Evolutionary conservation across 2,888 invertebrate genomes (phyloP).

Genomic region (Dasypolia templi): DNA sequence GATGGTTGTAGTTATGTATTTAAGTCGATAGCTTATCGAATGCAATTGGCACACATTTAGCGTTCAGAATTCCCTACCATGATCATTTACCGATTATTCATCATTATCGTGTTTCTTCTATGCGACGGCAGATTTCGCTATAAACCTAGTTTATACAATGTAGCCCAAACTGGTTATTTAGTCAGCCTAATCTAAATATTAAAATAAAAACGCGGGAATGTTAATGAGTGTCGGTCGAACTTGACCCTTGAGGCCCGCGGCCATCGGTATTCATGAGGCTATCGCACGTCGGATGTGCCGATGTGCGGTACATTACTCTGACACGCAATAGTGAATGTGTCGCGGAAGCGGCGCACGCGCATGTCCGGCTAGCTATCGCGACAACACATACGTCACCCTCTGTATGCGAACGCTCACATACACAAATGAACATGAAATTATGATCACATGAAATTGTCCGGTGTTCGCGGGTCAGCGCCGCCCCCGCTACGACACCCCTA

Average conservation of each 20-base stretch:
- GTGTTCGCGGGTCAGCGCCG: no score
- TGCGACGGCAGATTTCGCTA: neutral
- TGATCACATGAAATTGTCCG: neutral
- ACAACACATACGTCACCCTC: neutral
- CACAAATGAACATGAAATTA: neutral
- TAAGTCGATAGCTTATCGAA: slow-evolving; percentile 13
- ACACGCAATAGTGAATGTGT: slow-evolving; percentile 22
- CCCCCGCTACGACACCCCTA: neutral
- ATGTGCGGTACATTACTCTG: slow-evolving; percentile 14
- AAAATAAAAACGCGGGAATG: slow-evolving; percentile 46
- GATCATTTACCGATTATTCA: slow-evolving; percentile 30
- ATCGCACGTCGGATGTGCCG: slow-evolving; percentile 28
- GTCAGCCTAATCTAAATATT: slow-evolving; percentile 10
- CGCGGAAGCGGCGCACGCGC: slow-evolving; percentile 47
- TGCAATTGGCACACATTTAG: slow-evolving; percentile 36
- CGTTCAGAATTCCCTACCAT: neutral
- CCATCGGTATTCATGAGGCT: slow-evolving; percentile 12
- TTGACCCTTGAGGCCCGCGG: slow-evolving; percentile 49
- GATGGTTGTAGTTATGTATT: slow-evolving; percentile 8
- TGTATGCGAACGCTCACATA: neutral
- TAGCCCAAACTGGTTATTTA: slow-evolving; percentile 16
- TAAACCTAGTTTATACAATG: slow-evolving; percentile 9
- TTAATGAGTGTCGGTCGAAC: slow-evolving; percentile 47
- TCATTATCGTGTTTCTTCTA: slow-evolving; percentile 16
- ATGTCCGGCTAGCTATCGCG: slow-evolving; percentile 26